These are phyloP conservation scores for Gallinago paraguaiae DNA, from an alignment of 2,113 vertebrate genomes.

Conservation along the genomic window DNA sequence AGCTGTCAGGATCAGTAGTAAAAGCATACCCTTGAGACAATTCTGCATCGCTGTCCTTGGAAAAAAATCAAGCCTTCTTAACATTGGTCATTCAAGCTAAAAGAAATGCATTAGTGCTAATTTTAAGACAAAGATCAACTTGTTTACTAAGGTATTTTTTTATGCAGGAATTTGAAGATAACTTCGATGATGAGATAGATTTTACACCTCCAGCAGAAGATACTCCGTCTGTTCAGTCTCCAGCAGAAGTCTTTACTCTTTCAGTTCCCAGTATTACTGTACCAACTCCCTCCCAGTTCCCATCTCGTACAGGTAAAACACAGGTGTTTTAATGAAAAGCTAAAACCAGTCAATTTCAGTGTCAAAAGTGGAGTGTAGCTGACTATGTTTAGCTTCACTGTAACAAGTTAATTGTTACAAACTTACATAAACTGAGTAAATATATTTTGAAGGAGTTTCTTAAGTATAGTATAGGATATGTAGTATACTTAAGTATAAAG, in stretches of 20 bases:
- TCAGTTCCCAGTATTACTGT: slow-evolving; percentile 88
- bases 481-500: not conserved
- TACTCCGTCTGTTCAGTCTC: slow-evolving; percentile 93
- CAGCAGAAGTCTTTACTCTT: slow-evolving; percentile 95
- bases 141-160: not conserved
- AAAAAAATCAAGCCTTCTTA: not conserved
- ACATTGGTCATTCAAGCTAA: not conserved
- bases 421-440: not conserved
- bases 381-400: not conserved
- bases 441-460: not conserved
- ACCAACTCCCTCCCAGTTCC: slow-evolving; percentile 88
- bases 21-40: not conserved
- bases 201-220: slow-evolving; percentile 98
- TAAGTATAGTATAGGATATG: too few relatives aligned
- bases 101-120: not conserved
- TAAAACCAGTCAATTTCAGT: not conserved
- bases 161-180: slow-evolving; percentile 95
- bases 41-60: not conserved
- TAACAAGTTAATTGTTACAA: not conserved
- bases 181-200: slow-evolving; percentile 97
- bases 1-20: not conserved
- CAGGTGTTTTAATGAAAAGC: not conserved
- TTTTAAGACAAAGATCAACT: not conserved
- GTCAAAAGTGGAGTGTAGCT: not conserved
- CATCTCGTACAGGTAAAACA: slow-evolving; percentile 83